These are phyloP conservation scores for Suncus etruscus DNA, from an alignment of 2,113 vertebrate genomes.

Conservation along the genomic window DNA sequence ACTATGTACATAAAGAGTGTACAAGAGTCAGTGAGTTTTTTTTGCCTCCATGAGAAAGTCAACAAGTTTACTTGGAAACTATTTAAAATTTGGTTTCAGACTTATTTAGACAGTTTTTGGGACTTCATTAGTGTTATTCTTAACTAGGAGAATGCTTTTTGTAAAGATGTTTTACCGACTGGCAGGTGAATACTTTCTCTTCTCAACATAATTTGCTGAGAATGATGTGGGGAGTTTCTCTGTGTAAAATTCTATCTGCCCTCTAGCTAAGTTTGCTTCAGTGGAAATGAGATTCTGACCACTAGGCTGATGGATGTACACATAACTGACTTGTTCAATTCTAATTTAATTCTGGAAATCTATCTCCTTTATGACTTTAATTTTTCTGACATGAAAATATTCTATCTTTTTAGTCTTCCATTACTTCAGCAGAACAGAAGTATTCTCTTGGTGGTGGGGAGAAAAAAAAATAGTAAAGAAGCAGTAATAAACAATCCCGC, in stretches of 20 bases:
- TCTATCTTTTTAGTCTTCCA: conserved; percentile 74
- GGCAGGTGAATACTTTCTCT: conserved; percentile 53
- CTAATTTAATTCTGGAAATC: conserved; percentile 84
- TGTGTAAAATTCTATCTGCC: conserved; percentile 75
- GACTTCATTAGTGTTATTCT: conserved; percentile 24
- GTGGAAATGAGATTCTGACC: conserved; percentile 82
- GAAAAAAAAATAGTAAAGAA: conserved; percentile 34
- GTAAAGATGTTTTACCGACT: not conserved
- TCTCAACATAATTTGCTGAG: conserved; percentile 69
- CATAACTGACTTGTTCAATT: conserved; percentile 83
- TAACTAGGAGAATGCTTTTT: not conserved
- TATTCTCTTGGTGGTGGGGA: conserved; percentile 59
- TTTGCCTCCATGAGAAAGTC: not conserved
- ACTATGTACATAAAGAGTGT: not conserved
- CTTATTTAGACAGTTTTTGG: not conserved
- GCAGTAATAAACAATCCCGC: conserved; percentile 74
- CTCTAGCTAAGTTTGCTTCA: conserved; percentile 77
- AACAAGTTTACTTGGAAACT: not conserved
- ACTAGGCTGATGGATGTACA: conserved; percentile 78
- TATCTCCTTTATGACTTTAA: conserved; percentile 81
- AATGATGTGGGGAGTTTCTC: not conserved
- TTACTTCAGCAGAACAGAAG: conserved; percentile 65
- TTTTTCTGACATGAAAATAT: conserved; percentile 82
- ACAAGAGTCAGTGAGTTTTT: not conserved
- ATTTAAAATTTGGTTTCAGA: conserved; percentile 26